Evolutionary conservation across 2,113 vertebrate species (phyloP), one percentile per base, ranked within the genome.

Genomic region (Myrmecophaga tridactyla): DNA sequence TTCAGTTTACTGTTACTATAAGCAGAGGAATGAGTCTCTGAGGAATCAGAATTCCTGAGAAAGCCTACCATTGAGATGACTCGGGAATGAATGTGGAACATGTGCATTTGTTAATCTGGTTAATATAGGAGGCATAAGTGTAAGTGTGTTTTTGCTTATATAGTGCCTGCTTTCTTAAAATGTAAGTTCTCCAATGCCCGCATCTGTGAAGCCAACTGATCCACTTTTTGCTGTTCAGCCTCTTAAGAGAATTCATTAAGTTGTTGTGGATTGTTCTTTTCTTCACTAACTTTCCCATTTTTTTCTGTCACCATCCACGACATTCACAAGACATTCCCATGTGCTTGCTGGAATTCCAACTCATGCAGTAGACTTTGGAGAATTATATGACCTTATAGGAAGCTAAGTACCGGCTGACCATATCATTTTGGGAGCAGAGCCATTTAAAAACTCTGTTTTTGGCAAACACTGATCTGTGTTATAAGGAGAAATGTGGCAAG

Each of bases 21-120:
- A 46, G 36, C n/a, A 92, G 78, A 69, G 15, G 27, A 14, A 2
- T 82, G 39, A 36, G 39, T 20, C 39, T 8, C 62, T 56, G 46
- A 83, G 39, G 23, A 81, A 76, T 76, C 73, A 62, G 21, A 48
- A 2, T 77, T 92, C 62, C 76, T 86, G 53, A 81, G 60, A 36
- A 72, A 82, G 63, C 27, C 34, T 72, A 3, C 7, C 2, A 7
- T 14, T 0, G 4, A 86, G 11, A 29, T 63, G 5, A 62, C 84
- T 14, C 73, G 65, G 27, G 73, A 81, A 94, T 63, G 27, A 70
- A n/a, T 6, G 3, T 27, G 27, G 48, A 62, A 82, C 58, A 89
- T 56, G 56, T 36, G 17, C 58, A 31, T 67, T 86, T 94, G 67
- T 77, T 94, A 65, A 90, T 78, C 81, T 89, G 80, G 84, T 81